These are phyloP conservation scores for Steinernema carpocapsae DNA, from an alignment of 2,888 invertebrate genomes.

Conservation along the genomic window DNA sequence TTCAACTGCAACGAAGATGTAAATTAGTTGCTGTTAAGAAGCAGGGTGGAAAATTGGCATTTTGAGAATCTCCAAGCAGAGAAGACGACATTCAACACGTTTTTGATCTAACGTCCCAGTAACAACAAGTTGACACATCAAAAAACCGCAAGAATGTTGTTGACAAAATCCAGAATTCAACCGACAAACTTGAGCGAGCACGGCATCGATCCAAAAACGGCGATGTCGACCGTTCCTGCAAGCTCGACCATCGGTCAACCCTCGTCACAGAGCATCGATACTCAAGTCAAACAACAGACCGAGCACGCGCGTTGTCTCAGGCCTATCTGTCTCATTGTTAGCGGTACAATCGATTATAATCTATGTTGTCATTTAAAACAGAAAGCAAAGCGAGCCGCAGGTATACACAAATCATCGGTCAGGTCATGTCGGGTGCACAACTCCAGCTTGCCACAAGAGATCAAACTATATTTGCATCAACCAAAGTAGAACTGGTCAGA, in stretches of 20 bases:
- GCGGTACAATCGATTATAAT: conserved; percentile 16
- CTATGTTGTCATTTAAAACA: conserved; percentile 11
- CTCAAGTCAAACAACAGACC: conserved; percentile 28
- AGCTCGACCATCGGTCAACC: no score
- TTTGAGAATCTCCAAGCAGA: no score
- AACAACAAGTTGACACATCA: no score
- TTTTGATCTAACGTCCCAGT: no score
- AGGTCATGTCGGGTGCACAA: neutral
- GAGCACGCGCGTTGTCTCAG: conserved; percentile 25
- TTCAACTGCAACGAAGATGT: neutral
- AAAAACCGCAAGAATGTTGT: no score
- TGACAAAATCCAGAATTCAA: no score
- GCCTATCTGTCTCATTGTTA: conserved; percentile 15
- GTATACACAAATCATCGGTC: neutral
- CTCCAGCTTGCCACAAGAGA: conserved; percentile 3
- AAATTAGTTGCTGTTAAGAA: no score
- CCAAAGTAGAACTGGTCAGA: neutral
- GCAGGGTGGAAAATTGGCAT: no score
- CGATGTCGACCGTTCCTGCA: no score
- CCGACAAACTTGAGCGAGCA: no score
- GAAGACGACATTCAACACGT: no score
- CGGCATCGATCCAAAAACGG: no score
- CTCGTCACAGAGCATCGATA: neutral
- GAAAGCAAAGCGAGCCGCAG: neutral
- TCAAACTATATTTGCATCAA: neutral